Percentiles rank a stretch among this genome's conserved stretches.
phyloP scores from a whole-genome alignment of 53 echinoderm and acorn worm genomes.

The Astropecten irregularis region DNA sequence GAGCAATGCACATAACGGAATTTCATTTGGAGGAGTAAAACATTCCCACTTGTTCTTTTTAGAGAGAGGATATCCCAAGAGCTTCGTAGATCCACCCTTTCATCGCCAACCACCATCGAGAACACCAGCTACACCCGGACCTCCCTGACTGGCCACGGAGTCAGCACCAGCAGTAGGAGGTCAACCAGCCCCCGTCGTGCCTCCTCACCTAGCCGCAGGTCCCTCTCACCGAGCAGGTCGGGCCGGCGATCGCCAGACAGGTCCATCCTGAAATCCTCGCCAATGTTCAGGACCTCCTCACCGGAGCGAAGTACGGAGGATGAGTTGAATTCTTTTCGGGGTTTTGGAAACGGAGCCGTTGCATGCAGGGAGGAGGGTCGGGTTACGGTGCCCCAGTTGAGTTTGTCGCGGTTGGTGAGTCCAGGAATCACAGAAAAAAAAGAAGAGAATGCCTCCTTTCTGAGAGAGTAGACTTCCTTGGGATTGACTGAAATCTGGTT shows the following conservation, averaged over 20 bases:
- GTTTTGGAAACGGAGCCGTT: conserved; percentile 24
- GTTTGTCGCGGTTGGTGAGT: conserved; percentile 50
- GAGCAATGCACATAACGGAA: no score
- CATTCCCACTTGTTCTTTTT: background rate
- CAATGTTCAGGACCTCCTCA: conserved; percentile 50
- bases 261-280: conserved; percentile 71
- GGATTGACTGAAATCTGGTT: background rate
- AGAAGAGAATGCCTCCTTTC: background rate
- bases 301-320: conserved; percentile 78
- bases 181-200: conserved; percentile 40
- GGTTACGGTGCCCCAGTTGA: conserved; percentile 9
- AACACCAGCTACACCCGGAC: conserved; percentile 40
- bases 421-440: background rate
- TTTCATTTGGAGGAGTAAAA: no score
- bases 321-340: background rate
- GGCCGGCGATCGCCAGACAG: conserved; percentile 79
- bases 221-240: conserved; percentile 77
- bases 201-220: conserved; percentile 51
- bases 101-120: conserved; percentile 46
- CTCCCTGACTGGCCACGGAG: conserved; percentile 14
- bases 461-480: no score
- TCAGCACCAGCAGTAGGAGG: conserved; percentile 26
- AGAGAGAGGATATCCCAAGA: conserved; percentile 96
- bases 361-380: background rate
- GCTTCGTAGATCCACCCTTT: conserved; percentile 68